Evolutionary conservation across 2,113 vertebrate genomes (phyloP), one percentile per base, ranked within the genome.

Genomic region (Oncorhynchus nerka): DNA sequence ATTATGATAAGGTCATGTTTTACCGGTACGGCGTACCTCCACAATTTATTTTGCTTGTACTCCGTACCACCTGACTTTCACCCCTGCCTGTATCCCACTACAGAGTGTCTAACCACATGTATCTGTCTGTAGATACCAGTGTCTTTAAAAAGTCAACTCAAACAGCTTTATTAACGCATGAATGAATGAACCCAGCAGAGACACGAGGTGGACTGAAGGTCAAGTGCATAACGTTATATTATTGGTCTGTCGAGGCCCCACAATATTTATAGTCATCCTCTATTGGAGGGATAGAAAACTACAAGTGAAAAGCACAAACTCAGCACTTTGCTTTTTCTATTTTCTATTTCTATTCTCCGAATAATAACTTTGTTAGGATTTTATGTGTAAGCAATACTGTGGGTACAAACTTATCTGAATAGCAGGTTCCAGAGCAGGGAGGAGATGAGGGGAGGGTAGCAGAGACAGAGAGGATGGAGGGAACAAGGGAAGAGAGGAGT

Each of bases 181-280:
- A 90, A 88, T 89, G 70, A 90, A 88, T 89, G 70, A 89, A 81
- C 80, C 80, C 70, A 4, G 26, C 4, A 30, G 71, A 55, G 71
- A 62, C 4, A 15, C 8, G 0, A 11, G 39, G 8, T 45, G 39
- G 39, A 45, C 39, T 12, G 39, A 45, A 73, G 82, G 84, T n/a
- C 57, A 61, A 19, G 51, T 12, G 12, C 51, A 55, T 55, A 7
- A 55, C 51, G 3, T 3, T 3, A 39, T 39, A 9, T 39, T 39
- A 39, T 9, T 39, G 26, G 62, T 26, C 55, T 39, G 62, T 73
- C 0, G 39, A 39, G 8, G 2, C 39, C 39, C 8, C 39, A 39
- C 8, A 9, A 39, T 9, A 39, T 2, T 39, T 39, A 19, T 66
- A 74, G 68, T 84, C 68, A 24, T 80, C 74, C 84, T 81, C 79